Conservation (phyloP, 2,113 vertebrate genomes). For the Marmota flaviventris region DNA sequence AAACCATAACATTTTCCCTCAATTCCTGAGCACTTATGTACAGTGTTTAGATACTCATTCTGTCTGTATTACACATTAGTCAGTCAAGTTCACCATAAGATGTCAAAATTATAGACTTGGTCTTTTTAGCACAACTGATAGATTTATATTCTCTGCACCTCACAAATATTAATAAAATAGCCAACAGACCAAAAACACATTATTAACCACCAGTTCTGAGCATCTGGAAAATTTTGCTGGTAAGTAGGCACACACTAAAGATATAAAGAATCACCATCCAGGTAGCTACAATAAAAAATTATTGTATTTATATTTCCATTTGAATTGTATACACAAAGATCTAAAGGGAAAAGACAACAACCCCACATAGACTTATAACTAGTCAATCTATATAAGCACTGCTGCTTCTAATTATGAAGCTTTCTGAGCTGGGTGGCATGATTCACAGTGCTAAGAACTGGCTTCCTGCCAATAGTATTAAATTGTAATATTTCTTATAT, state of each 20-base stretch:
- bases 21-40: not conserved
- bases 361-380: not conserved
- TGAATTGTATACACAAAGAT: not conserved
- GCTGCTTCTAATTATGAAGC: not conserved
- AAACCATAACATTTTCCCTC: not conserved
- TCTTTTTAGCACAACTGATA: not conserved
- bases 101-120: not conserved
- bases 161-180: not conserved
- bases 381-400: not conserved
- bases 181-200: not conserved
- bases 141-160: not conserved
- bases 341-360: not conserved
- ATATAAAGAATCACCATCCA: not conserved
- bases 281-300: not conserved
- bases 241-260: not conserved
- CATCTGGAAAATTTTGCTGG: conserved; percentile 16
- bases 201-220: not conserved
- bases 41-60: not conserved
- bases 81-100: not conserved
- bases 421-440: conserved; percentile 14
- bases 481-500: conserved; percentile 56
- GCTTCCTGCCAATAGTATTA: conserved; percentile 52
- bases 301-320: conserved; percentile 51
- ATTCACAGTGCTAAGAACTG: conserved; percentile 6
- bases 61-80: not conserved